phyloP scores from a whole-genome alignment of 2,113 vertebrate genomes.

The Pteronura brasiliensis region DNA sequence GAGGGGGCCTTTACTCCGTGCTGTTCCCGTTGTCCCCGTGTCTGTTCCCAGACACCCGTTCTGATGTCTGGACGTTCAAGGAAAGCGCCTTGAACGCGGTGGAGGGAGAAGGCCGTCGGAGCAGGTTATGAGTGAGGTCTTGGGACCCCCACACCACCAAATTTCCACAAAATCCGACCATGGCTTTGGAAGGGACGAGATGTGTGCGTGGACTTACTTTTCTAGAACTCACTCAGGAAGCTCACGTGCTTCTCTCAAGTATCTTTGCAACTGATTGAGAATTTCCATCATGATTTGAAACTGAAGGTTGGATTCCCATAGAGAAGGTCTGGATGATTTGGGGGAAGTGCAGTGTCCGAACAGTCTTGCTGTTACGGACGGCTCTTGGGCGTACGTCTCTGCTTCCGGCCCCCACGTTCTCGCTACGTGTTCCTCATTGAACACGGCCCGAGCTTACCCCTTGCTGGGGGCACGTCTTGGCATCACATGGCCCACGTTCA shows the following conservation, averaged over 20 bases:
- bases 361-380: fast-evolving
- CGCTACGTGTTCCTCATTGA: fast-evolving
- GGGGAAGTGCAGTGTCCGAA: fast-evolving
- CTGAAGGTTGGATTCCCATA: not conserved
- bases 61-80: not conserved
- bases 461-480: fast-evolving
- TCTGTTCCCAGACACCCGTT: not conserved
- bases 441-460: fast-evolving
- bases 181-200: fast-evolving
- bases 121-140: fast-evolving
- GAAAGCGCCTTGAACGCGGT: not conserved
- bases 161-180: fast-evolving
- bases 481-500: fast-evolving
- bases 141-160: fast-evolving
- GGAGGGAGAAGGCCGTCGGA: fast-evolving
- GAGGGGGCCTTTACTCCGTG: fast-evolving
- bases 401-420: fast-evolving
- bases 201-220: fast-evolving
- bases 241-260: not conserved
- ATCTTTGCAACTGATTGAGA: not conserved
- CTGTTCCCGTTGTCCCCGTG: no score
- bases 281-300: not conserved
- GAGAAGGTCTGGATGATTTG: not conserved
- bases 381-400: fast-evolving
- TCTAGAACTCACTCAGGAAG: not conserved